phyloP scores from a whole-genome alignment of 2,888 invertebrate species.

The Brachyopa scutellaris region DNA sequence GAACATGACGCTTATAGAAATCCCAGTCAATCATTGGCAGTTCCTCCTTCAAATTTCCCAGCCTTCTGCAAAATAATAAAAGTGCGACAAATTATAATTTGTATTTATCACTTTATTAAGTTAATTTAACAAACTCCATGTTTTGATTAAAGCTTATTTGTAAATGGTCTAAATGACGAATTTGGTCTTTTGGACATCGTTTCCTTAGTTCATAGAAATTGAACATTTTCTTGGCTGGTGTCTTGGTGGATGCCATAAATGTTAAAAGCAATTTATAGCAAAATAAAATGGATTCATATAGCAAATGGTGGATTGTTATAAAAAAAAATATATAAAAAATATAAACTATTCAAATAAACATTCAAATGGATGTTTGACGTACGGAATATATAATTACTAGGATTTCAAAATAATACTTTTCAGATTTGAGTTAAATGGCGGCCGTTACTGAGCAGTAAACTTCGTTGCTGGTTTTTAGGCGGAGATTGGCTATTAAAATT shows the following conservation, averaged over 20 bases:
- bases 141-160: no score
- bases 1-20: constrained; percentile 86
- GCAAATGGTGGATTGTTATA: no score
- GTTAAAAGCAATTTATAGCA: neutral
- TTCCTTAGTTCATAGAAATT: constrained; percentile 11
- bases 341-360: neutral
- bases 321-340: no score
- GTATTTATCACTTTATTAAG: neutral
- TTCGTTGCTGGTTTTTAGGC: no score
- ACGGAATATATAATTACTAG: neutral
- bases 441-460: no score
- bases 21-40: constrained; percentile 92
- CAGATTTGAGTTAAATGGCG: no score
- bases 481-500: no score
- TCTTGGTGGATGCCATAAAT: constrained; percentile 15
- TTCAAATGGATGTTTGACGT: neutral
- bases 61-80: constrained; percentile 75
- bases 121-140: neutral
- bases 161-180: neutral
- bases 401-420: neutral
- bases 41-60: constrained; percentile 84
- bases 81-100: no score
- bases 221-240: neutral
- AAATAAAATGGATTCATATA: neutral
- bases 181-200: constrained; percentile 32